Percentiles rank a stretch among this genome's conserved stretches.
Conservation (phyloP, 2,113 vertebrate species). For the Ciconia maguari region DNA sequence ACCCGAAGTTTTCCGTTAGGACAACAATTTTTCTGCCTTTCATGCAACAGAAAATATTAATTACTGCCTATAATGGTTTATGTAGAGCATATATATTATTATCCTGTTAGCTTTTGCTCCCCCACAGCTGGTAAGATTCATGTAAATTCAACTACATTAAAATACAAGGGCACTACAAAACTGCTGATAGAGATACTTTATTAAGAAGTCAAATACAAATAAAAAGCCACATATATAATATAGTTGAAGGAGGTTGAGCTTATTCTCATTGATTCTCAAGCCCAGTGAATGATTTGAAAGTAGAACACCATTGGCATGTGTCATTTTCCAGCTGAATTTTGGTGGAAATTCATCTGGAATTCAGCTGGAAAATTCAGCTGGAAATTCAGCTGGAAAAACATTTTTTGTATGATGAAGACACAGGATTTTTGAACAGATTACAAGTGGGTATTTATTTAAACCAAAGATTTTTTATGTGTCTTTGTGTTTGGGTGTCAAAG, state of each 20-base stretch:
- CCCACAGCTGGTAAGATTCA: background rate
- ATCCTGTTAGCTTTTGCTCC: background rate
- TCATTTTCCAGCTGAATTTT: too few species aligned
- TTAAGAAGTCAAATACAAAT: background rate
- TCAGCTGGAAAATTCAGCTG: background rate
- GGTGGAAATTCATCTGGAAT: background rate
- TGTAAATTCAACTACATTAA: background rate
- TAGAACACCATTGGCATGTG: background rate
- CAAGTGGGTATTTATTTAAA: background rate
- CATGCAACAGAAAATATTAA: background rate
- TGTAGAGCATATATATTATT: background rate
- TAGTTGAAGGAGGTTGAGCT: background rate
- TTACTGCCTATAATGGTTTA: background rate
- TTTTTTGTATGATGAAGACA: background rate
- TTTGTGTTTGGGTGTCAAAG: background rate
- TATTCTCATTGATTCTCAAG: background rate
- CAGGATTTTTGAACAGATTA: background rate
- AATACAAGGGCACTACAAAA: background rate
- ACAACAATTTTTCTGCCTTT: background rate
- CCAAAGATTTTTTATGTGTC: background rate
- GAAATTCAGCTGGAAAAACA: background rate
- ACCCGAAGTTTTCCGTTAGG: background rate
- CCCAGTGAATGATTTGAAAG: background rate
- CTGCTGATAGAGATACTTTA: background rate
- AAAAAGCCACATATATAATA: background rate